Evolutionary conservation across 2,113 vertebrate species (phyloP).

Genomic region (Mormyrus iriodes): DNA sequence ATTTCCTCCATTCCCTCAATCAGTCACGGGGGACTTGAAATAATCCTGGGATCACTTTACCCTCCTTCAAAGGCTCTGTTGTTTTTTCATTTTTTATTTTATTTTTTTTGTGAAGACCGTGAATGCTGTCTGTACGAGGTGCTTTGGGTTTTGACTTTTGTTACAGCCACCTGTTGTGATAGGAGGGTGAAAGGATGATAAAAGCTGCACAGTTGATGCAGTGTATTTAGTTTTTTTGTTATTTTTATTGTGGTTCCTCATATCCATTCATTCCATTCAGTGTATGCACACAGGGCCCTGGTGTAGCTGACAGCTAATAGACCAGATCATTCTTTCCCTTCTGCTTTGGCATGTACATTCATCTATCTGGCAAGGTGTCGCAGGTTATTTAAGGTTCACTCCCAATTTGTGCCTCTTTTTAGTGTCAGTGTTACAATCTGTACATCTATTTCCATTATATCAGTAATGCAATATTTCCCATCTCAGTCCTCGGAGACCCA

Average conservation of each 20-base stretch:
- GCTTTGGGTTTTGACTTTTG: not conserved
- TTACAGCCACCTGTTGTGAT: not conserved
- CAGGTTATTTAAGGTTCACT: not conserved
- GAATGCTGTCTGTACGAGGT: constrained; percentile 26
- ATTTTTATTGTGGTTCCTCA: not conserved
- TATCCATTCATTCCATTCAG: not conserved
- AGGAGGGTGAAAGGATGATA: not conserved
- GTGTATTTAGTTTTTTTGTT: not conserved
- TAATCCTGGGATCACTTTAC: constrained; percentile 45
- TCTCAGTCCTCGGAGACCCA: not conserved
- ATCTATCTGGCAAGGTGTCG: not conserved
- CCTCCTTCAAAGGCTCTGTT: constrained; percentile 46
- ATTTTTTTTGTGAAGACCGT: constrained; percentile 39
- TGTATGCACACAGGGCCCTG: not conserved
- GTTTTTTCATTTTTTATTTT: constrained; percentile 42
- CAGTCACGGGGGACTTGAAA: constrained; percentile 38
- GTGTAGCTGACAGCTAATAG: not conserved
- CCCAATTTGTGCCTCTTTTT: not conserved
- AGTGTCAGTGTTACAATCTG: not conserved
- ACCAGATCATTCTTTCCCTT: not conserved
- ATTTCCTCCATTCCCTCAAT: constrained; percentile 30
- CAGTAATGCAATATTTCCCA: not conserved
- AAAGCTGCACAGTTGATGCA: not conserved
- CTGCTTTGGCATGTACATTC: not conserved
- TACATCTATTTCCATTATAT: not conserved